A percentile compares a stretch with the other conserved stretches of the same genome.
phyloP scores from a whole-genome alignment of 2,797 vertebrate genomes.

The Malurus leucopterus region DNA sequence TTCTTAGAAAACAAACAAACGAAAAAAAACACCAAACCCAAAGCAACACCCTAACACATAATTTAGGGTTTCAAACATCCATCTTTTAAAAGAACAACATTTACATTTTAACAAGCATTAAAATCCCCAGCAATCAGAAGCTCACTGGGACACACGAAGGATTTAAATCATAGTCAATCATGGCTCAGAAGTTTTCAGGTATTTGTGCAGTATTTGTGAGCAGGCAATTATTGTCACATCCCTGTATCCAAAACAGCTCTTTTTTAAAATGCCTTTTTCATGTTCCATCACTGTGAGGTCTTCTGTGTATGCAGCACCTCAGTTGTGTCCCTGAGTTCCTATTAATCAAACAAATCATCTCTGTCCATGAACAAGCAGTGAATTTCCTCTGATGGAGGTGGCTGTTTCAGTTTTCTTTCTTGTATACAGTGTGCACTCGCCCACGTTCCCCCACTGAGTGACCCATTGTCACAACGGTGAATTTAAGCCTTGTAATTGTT shows the following conservation, averaged over 20 bases:
- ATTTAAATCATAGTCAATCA: not conserved
- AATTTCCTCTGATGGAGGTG: not conserved
- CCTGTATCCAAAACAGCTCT: not conserved
- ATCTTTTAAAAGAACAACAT: not conserved
- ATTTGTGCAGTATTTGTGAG: not conserved
- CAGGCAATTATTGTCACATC: not conserved
- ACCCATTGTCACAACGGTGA: not conserved
- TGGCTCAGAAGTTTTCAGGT: not conserved
- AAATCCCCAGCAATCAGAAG: not conserved
- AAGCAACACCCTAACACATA: not conserved
- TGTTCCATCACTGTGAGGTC: not conserved
- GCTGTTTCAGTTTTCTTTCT: not conserved
- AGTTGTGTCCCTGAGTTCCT: not conserved
- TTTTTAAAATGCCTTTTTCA: not conserved
- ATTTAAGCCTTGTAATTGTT: slow-evolving; percentile 43
- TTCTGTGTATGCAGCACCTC: not conserved
- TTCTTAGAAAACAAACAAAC: not conserved
- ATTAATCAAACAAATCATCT: not conserved
- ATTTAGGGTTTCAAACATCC: not conserved
- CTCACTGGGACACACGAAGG: not conserved
- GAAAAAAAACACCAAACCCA: not conserved
- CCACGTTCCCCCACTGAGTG: not conserved
- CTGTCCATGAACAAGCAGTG: not conserved
- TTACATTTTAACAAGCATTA: not conserved
- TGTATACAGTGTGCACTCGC: not conserved